phyloP scores from a whole-genome alignment of 2,888 invertebrate genomes.

The Morpho achilles region DNA sequence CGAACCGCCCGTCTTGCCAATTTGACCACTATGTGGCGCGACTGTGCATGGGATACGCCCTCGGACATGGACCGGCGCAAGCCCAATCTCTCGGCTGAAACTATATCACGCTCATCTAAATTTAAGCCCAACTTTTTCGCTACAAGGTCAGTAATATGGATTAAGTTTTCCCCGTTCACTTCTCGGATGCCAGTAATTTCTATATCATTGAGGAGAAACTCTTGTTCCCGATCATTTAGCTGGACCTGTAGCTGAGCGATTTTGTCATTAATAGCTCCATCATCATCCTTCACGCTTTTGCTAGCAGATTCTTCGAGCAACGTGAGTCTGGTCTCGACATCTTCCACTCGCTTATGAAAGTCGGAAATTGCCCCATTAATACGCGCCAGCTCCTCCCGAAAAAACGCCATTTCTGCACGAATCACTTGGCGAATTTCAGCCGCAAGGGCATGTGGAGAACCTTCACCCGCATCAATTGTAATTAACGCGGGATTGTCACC shows the following conservation, averaged over 20 bases:
- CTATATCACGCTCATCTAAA: not conserved
- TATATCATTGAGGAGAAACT: not conserved
- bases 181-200: conserved; percentile 1
- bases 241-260: not conserved
- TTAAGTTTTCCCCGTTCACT: conserved; percentile 3
- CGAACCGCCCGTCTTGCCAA: conserved; percentile 15
- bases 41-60: conserved; percentile 1
- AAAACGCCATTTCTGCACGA: not conserved
- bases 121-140: no score
- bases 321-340: not conserved
- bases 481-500: not conserved
- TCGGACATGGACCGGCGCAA: not conserved
- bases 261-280: not conserved
- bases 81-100: conserved; percentile 7
- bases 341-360: not conserved
- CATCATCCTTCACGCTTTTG: not conserved
- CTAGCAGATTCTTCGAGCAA: not conserved
- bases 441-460: not conserved
- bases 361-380: not conserved
- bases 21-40: conserved; percentile 15
- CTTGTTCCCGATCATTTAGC: conserved; percentile 1
- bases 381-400: not conserved
- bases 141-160: not conserved
- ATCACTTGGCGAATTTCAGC: not conserved
- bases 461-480: not conserved